Evolutionary conservation across 2,888 invertebrate species (phyloP).

Genomic region (Drosophila neotestacea): DNA sequence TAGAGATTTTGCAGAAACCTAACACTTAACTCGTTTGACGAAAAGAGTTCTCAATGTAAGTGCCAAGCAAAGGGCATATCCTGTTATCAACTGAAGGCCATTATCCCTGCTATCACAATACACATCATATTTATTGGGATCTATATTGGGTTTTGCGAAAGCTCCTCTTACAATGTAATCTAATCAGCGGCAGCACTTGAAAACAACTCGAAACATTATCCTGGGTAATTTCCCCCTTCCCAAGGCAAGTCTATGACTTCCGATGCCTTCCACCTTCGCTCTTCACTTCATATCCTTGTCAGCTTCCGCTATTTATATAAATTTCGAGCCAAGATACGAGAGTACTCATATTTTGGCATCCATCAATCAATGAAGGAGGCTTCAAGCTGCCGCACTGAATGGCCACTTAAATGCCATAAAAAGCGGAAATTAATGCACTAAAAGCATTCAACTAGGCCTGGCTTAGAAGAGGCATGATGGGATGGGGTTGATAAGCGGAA

Average conservation of each 20-base stretch:
- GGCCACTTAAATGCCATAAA: constrained; percentile 73
- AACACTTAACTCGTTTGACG: neutral
- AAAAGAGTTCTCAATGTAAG: neutral
- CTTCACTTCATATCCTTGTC: neutral
- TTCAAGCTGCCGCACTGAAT: constrained; percentile 22
- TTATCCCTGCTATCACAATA: constrained; percentile 2
- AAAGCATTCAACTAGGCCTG: constrained; percentile 59
- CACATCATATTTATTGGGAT: constrained; percentile 7
- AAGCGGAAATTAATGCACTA: constrained; percentile 79
- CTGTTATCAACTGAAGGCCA: neutral
- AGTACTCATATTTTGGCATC: constrained; percentile 65
- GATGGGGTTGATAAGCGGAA: neutral
- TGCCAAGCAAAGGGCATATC: neutral
- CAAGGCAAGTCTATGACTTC: constrained; percentile 41
- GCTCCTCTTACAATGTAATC: constrained; percentile 17
- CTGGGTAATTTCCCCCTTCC: constrained; percentile 12
- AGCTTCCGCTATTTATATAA: constrained; percentile 35
- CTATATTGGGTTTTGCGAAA: neutral
- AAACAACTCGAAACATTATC: constrained; percentile 11
- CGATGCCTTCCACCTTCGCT: constrained; percentile 3
- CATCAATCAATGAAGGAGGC: constrained; percentile 65
- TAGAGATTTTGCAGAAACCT: neutral
- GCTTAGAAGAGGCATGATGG: neutral
- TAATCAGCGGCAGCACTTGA: constrained; percentile 30
- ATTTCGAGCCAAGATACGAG: constrained; percentile 20